Conservation (phyloP, 1,140 invertebrate species). For the Temnothorax curvispinosus region DNA sequence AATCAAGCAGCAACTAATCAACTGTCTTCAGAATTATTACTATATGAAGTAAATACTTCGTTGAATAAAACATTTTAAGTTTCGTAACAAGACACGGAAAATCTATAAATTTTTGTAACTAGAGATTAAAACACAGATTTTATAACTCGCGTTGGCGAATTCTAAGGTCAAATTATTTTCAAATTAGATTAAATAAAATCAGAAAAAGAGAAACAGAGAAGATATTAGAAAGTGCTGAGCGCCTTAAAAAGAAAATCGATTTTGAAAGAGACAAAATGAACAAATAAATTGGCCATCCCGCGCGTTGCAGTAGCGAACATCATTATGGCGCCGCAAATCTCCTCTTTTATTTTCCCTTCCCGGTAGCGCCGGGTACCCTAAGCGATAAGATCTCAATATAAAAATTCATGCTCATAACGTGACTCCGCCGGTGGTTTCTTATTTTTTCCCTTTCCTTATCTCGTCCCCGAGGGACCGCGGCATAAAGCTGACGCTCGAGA, state of each 20-base stretch:
- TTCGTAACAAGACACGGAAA: background rate
- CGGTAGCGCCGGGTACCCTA: slow-evolving; percentile 44
- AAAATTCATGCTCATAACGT: slow-evolving; percentile 83
- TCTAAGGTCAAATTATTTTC: background rate
- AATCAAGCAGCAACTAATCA: slow-evolving; percentile 14
- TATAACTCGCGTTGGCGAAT: too few relatives aligned
- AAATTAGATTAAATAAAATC: slow-evolving; percentile 7
- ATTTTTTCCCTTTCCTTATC: slow-evolving; percentile 80
- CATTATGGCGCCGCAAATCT: slow-evolving; percentile 64
- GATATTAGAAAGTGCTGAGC: background rate
- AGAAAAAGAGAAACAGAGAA: background rate
- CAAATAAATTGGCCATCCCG: slow-evolving; percentile 42
- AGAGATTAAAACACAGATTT: background rate
- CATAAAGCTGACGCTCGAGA: slow-evolving; percentile 80
- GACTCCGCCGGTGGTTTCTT: slow-evolving; percentile 75
- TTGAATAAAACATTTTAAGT: slow-evolving; percentile 11
- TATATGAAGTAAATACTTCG: background rate
- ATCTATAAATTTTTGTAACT: background rate
- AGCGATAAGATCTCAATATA: slow-evolving; percentile 83
- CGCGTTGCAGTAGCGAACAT: slow-evolving; percentile 49
- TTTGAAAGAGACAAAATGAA: background rate
- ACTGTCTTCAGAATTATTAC: background rate
- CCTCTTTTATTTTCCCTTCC: slow-evolving; percentile 64
- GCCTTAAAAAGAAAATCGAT: background rate
- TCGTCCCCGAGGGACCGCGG: slow-evolving; percentile 74